Percentiles rank a stretch among this genome's conserved stretches.
These are phyloP conservation scores for Tinamus guttatus DNA, from an alignment of 2,113 vertebrate species.

Conservation along the genomic window DNA sequence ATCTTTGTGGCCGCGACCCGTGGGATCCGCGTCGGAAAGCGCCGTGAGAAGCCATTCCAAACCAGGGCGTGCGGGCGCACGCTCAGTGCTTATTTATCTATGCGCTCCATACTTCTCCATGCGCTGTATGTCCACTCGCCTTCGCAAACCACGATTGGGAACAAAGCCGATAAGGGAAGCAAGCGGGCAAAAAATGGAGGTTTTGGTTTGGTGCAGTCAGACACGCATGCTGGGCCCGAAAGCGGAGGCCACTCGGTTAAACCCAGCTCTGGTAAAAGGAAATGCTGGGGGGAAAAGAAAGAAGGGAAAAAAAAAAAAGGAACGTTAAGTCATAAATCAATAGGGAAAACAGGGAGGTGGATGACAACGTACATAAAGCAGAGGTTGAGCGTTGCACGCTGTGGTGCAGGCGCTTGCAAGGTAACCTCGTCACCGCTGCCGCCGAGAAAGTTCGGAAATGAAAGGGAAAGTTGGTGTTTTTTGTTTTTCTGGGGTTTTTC, in stretches of 20 bases:
- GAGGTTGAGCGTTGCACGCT: conserved; percentile 15
- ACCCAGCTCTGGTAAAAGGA: conserved; percentile 45
- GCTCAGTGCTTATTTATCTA: conserved; percentile 58
- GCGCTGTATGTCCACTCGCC: conserved; percentile 21
- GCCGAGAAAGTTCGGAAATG: conserved; percentile 49
- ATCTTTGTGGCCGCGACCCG: too few species aligned
- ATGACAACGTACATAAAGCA: conserved; percentile 63
- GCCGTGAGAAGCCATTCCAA: not conserved
- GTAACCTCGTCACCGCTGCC: not conserved
- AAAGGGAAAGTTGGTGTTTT: not conserved
- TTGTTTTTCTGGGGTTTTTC: too few species aligned
- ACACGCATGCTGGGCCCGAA: not conserved
- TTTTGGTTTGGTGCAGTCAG: too few species aligned
- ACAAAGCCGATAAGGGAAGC: conserved; percentile 63
- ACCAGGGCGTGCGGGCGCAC: not conserved
- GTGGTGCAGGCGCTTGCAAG: not conserved
- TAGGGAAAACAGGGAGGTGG: conserved; percentile 56
- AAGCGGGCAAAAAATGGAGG: too few species aligned
- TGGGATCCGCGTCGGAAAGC: conserved; percentile 49
- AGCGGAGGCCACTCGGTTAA: conserved; percentile 28
- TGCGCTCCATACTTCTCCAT: conserved; percentile 45
- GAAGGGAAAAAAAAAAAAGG: not conserved
- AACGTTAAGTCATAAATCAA: conserved; percentile 54
- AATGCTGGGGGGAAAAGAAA: not conserved
- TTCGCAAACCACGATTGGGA: conserved; percentile 66